Evolutionary conservation across 1,140 invertebrate genomes (phyloP).

Genomic region (Lutraria rhynchaena): DNA sequence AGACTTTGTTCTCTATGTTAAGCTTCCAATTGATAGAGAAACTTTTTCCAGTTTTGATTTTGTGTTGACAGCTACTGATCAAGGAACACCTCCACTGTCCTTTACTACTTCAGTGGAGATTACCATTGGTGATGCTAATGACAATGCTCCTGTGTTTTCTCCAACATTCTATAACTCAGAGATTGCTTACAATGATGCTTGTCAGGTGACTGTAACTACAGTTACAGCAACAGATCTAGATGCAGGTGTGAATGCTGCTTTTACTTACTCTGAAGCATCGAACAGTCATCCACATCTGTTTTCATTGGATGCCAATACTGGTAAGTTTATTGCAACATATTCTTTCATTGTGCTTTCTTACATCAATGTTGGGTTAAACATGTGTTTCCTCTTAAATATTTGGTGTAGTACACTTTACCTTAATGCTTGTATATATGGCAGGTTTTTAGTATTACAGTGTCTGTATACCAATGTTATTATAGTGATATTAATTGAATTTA

Average conservation of each 20-base stretch:
- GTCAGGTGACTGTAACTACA: conserved; percentile 60
- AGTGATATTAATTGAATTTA: no score
- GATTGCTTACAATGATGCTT: conserved; percentile 65
- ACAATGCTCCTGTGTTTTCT: conserved; percentile 62
- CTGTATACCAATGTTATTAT: no score
- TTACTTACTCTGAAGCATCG: conserved; percentile 64
- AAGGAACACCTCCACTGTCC: conserved; percentile 57
- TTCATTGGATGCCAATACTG: conserved; percentile 58
- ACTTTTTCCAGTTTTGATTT: conserved; percentile 90
- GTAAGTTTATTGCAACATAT: conserved; percentile 30
- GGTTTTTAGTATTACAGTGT: no score
- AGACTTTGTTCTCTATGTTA: conserved; percentile 86
- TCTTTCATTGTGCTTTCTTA: not conserved
- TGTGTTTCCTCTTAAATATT: no score
- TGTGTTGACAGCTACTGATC: conserved; percentile 88
- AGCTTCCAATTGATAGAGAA: conserved; percentile 92
- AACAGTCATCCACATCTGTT: conserved; percentile 62
- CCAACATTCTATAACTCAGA: conserved; percentile 72
- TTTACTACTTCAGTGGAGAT: conserved; percentile 61
- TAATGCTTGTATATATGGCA: no score
- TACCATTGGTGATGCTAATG: conserved; percentile 58
- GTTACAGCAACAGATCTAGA: conserved; percentile 71
- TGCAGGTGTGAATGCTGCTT: conserved; percentile 65
- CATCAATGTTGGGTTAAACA: no score
- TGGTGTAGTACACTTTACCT: no score